Base-by-base conservation (phyloP, 2,797 vertebrate species). In the Darevskia nairensis region DNA sequence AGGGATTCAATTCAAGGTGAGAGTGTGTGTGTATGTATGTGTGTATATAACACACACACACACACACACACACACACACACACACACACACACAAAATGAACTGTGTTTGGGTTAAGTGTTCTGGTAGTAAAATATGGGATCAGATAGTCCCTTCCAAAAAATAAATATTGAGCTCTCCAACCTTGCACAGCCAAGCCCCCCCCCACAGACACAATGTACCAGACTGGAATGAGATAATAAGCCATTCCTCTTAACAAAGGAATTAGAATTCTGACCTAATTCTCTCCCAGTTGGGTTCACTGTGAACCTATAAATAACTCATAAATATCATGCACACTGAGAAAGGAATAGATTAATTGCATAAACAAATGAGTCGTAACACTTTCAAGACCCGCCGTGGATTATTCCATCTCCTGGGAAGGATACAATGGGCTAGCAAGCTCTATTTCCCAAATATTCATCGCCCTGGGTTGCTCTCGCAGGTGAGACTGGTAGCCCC, bases 221-320 rank as follows among this genome's bases (percentile, higher is more conserved):
- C 80, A 39, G 61, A n/a, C 25, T 41, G 25, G 44, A 88, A 77
- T 77, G 80, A 66, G 72, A 82, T 82, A 88, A 88, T 83, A 83
- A 83, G 25, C 72, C 5, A 78, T 78, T 64, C 72, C 77, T 88
- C 86, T 83, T 88, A 88, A 83, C 86, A 88, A 88, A 83, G 72
- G 74, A 88, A 88, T 88, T 88, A 83, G 86, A 83, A 88, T 88
- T 83, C 86, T 83, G 86, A 88, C 86, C 86, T 88, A 83, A 88
- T 88, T 88, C 44, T 71, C 74, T 78, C 86, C 86, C 86, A 21
- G 72, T 78, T 59, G 81, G 81, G 86, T 55, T 88, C 80, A 69
- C 15, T 77, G 80, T n/a, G 77, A 83, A 55, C 72, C 86, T 88
- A 88, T 88, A 88, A 88, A 88, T 88, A 88, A 87, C 81, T 83